Conservation (phyloP, 2,888 invertebrate genomes). For the Netelia melanura region DNA sequence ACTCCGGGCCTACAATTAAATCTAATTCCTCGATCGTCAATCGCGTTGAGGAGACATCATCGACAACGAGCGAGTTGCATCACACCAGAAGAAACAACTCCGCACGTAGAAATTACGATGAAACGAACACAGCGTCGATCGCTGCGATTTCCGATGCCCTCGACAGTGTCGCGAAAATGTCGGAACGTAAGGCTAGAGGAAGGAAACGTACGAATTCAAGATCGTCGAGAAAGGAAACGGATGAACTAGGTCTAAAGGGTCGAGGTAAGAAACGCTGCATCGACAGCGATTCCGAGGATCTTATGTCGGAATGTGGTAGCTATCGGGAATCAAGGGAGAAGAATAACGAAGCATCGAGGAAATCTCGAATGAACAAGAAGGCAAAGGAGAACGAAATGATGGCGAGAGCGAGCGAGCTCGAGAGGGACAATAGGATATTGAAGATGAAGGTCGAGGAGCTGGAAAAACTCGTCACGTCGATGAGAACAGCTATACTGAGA, state of each 20-base stretch:
- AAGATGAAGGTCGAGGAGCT: conserved; percentile 89
- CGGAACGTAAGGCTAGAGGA: conserved; percentile 56
- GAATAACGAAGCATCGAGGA: conserved; percentile 92
- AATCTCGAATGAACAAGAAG: conserved; percentile 91
- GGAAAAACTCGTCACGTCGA: conserved; percentile 89
- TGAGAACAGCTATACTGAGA: conserved; percentile 89
- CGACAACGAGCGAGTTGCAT: conserved; percentile 33
- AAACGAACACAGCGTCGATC: conserved; percentile 60
- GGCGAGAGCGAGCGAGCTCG: conserved; percentile 86
- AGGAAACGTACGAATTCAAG: conserved; percentile 39
- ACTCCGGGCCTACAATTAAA: conserved; percentile 67
- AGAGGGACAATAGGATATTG: conserved; percentile 88
- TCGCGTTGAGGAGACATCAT: conserved; percentile 50
- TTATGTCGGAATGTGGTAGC: conserved; percentile 83
- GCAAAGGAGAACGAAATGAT: conserved; percentile 87
- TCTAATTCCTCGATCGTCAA: conserved; percentile 57
- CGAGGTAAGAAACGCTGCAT: conserved; percentile 68
- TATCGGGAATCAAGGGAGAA: conserved; percentile 91
- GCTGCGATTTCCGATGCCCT: conserved; percentile 62
- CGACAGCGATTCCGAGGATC: conserved; percentile 73
- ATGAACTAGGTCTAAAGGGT: neutral
- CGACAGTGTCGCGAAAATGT: conserved; percentile 56
- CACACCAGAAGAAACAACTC: conserved; percentile 27
- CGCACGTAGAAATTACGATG: conserved; percentile 22
- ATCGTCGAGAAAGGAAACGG: conserved; percentile 22